A percentile compares a stretch with the other conserved stretches of the same genome.
These are phyloP conservation scores for Marasmarcha lunaedactyla DNA, from an alignment of 2,888 invertebrate genomes.

Conservation along the genomic window DNA sequence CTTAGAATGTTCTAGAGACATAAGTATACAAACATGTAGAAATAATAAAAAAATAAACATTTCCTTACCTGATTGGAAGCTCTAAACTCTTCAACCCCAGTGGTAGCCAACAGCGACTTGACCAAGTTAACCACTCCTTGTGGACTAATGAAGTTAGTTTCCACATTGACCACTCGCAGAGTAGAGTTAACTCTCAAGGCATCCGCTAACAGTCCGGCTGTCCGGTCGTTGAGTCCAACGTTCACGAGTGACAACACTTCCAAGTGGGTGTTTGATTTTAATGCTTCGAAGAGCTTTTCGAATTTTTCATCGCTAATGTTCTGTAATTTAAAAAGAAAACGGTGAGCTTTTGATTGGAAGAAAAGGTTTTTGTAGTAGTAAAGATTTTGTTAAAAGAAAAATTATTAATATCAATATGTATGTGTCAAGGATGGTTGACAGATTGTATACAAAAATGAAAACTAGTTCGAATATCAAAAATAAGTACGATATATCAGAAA, in stretches of 20 bases:
- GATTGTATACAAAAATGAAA: too few species aligned
- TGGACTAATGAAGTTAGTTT: constrained; percentile 97
- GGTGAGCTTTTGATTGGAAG: not conserved
- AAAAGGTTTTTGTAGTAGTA: not conserved
- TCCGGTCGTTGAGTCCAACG: constrained; percentile 91
- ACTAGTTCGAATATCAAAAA: too few species aligned
- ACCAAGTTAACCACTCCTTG: constrained; percentile 87
- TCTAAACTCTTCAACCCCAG: constrained; percentile 93
- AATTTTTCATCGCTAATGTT: constrained; percentile 97
- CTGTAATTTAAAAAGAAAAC: constrained; percentile 75
- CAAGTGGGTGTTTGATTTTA: constrained; percentile 91
- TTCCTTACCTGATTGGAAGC: constrained; percentile 98
- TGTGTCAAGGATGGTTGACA: too few species aligned
- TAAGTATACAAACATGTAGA: too few species aligned
- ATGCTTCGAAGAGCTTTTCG: constrained; percentile 86
- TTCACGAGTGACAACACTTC: constrained; percentile 94
- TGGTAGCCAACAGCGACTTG: constrained; percentile 86
- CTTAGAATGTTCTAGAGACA: too few species aligned
- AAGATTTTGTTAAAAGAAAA: not conserved
- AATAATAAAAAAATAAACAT: too few species aligned
- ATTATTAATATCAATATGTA: too few species aligned
- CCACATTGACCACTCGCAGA: constrained; percentile 88
- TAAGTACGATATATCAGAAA: too few species aligned
- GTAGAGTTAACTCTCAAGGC: constrained; percentile 79
- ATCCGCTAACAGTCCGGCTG: constrained; percentile 84